Base-by-base conservation (phyloP, 2,113 vertebrate species). In the Bucco capensis region DNA sequence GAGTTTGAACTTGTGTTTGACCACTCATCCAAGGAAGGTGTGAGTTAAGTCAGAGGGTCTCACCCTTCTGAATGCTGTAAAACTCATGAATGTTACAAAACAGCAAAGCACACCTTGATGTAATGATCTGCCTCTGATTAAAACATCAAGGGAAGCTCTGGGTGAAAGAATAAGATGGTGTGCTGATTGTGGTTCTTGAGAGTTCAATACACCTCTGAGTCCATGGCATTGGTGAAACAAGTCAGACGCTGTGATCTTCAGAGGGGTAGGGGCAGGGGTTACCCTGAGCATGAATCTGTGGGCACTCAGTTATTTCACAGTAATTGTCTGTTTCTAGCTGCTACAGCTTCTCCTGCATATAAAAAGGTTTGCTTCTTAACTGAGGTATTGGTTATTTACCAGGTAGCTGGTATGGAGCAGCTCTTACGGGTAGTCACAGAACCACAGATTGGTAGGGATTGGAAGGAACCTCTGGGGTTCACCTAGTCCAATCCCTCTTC, bases 301-400 rank as follows among this genome's bases (percentile, higher is more conserved):
- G 78, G 30, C 66, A 33, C 66, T 84, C 30, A 0, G 53, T 56
- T 87, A 40, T 85, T 60, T 69, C 46, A 10, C 40, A 46, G 46
- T 31, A 87, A 91, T 80, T 79, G 49, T 40, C 85, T 89, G 19
- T 73, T 87, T 70, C 67, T 69, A 16, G 54, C 79, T 57, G 49
- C 83, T 76, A 5, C 46, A 67, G 84, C 40, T 50, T 61, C 65
- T 51, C 31, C 71, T 40, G 25, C 17, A 5, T 9, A 2, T 9
- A 47, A 28, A 37, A 76, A 72, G 22, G n/a, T 21, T 67, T 49
- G 10, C 10, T 76, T 33, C 77, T 54, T 35, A 10, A 10, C 57
- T 4, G 33, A 80, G 54, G 58, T 56, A 49, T 38, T 79, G 73
- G 49, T 84, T 64, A 16, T 74, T 70, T 69, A 2, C 58, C 21